A percentile compares a stretch with the other conserved stretches of the same genome.
These are phyloP conservation scores for Bedellia somnulentella DNA, from an alignment of 2,888 invertebrate genomes.

Conservation along the genomic window DNA sequence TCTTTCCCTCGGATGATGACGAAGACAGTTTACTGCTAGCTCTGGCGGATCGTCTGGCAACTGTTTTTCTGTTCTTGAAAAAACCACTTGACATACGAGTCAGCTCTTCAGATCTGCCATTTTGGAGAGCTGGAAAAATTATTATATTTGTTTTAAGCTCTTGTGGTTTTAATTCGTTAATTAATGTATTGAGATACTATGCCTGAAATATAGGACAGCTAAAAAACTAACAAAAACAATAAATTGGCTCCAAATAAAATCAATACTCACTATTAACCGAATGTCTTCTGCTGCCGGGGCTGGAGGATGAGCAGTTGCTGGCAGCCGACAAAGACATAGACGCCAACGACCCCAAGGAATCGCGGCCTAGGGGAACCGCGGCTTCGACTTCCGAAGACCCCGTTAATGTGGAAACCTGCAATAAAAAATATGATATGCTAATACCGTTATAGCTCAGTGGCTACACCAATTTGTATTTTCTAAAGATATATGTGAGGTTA, in stretches of 20 bases:
- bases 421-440: conserved; percentile 5
- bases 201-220: too few species aligned
- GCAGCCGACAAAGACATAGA: conserved; percentile 77
- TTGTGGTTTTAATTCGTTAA: neutral
- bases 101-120: conserved; percentile 36
- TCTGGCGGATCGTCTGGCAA: conserved; percentile 76
- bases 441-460: too few species aligned
- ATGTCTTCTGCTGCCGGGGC: conserved; percentile 77
- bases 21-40: conserved; percentile 60
- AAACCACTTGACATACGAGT: conserved; percentile 59
- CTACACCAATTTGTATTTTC: too few species aligned
- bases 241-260: too few species aligned
- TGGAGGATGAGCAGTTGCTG: conserved; percentile 75
- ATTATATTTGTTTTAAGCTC: neutral
- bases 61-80: conserved; percentile 76
- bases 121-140: conserved; percentile 53
- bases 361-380: conserved; percentile 46
- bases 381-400: conserved; percentile 75
- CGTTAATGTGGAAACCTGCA: conserved; percentile 78
- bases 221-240: too few species aligned
- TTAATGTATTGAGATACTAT: too few species aligned
- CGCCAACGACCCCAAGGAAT: conserved; percentile 72
- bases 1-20: conserved; percentile 42
- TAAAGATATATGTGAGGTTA: too few species aligned
- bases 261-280: conserved; percentile 77